Evolutionary conservation across 2,888 invertebrate species (phyloP), one percentile per base, ranked within the genome.

Genomic region (Drosophila kanekoi): DNA sequence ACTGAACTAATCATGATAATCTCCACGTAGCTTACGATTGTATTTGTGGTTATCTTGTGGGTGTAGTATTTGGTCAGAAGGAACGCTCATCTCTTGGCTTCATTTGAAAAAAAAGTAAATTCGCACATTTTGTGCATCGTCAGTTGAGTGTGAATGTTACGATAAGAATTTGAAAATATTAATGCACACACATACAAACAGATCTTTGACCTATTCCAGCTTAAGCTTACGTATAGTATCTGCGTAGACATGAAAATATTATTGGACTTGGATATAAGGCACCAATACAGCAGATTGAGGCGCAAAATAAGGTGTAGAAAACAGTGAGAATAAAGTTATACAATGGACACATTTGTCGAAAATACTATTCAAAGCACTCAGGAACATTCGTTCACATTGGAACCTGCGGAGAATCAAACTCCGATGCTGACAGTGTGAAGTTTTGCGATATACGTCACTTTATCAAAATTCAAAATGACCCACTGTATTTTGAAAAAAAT

Each of bases 1-100:
- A 45, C 59, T 57, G 35, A 76, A 82, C 81, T 81, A 82, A 85
- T 71, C 79, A 70, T 73, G 81, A 79, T 71, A 72, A 79, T 67
- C 62, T 73, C 3, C 63, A 11, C 20, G 44, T 45, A 16, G 33
- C 54, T 58, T 51, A 18, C 58, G 40, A 56, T 16, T 40, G 40
- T 40, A 16, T 52, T 32, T 38, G 14, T 18, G 28, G 16, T 16
- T 38, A 20, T 28, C 51, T 16, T 16, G 49, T 63, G 48, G 44
- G 44, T 62, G 49, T 58, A 54, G 28, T 10, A 33, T 59, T 41
- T 20, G 23, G 20, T 63, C 43, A 58, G 13, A 44, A 47, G 16
- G 47, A 62, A 67, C 61, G 45, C n/a, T 43, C 23, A 23, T 45
- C 38, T 8, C 8, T 23, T 23, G 45, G 41, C 18, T 57, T 16